Base-by-base conservation (phyloP, 2,113 vertebrate species). In the Carlito syrichta region DNA sequence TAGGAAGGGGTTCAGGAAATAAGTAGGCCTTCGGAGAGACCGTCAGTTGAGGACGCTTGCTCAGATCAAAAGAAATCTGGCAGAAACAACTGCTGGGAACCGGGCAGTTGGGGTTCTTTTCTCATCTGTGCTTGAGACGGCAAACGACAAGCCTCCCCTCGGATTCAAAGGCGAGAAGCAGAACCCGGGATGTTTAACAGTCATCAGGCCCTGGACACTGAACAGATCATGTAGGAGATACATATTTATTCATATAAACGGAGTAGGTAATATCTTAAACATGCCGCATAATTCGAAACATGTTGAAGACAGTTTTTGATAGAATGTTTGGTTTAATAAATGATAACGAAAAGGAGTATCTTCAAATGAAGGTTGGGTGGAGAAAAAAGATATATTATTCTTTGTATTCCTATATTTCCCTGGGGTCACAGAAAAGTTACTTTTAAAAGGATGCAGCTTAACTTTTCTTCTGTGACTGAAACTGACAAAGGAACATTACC, bases 201-300 rank as follows among this genome's bases (percentile, higher is more conserved):
- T 97, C 94, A 86, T 87, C 58, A 82, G 86, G 87, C 56, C 43
- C 16, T 50, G 71, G 90, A 94, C 69, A 71, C 89, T 89, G 94
- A 96, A 35, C 89, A 96, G 96, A 96, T 76, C 45, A 12, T 86
- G 54, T 45, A 86, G 76, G 63, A 84, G 81, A 89, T 78, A 78
- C 3, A 3, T 84, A 85, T 92, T 84, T 95, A 94, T 77, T 82
- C 92, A 82, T 25, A 66, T 32, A 62, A 93, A 56, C 2, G 32
- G 78, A 93, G 56, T 52, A 88, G 85, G 77, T 92, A 94, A 97
- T 91, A 56, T 83, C 88, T 96, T 94, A 97, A 96, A 94, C 73
- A 91, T 88, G 94, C 45, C 85, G 54, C 43, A 32, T 96, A 96
- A 93, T 94, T 66, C 74, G 88, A 96, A 97, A 97, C 91, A 95